Evolutionary conservation across 2,113 vertebrate species (phyloP).

Genomic region (Halichoerus grypus): DNA sequence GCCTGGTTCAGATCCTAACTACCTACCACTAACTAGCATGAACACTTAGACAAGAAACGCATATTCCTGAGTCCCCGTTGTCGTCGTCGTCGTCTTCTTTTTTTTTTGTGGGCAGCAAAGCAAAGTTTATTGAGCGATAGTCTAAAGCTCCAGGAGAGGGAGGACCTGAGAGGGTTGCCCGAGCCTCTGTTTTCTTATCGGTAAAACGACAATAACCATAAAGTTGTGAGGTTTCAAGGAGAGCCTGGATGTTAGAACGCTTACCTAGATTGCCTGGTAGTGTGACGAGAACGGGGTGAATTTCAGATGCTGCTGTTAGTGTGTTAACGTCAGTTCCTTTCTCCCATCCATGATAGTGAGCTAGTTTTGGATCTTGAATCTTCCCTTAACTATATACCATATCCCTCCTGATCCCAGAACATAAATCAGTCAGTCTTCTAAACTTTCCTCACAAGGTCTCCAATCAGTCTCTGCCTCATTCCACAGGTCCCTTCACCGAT

Average conservation of each 20-base stretch:
- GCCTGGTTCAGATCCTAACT: neutral
- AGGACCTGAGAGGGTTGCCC: neutral
- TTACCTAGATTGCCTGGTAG: neutral
- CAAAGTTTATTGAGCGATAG: neutral
- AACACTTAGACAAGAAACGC: neutral
- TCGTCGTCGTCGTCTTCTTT: no score
- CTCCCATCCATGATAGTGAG: neutral
- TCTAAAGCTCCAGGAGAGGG: neutral
- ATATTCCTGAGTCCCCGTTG: neutral
- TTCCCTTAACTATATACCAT: rapidly evolving
- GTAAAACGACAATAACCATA: rapidly evolving
- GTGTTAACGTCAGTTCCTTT: rapidly evolving
- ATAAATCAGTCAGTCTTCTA: rapidly evolving
- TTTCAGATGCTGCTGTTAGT: neutral
- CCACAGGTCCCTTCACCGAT: slow-evolving; percentile 98
- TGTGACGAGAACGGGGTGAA: neutral
- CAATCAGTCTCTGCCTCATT: slow-evolving; percentile 49
- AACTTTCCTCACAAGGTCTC: neutral
- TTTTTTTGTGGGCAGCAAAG: neutral
- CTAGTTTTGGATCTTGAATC: neutral
- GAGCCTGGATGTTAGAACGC: rapidly evolving
- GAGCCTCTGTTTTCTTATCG: neutral
- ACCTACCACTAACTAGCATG: neutral
- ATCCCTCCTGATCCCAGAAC: no score
- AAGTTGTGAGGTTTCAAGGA: neutral